These are phyloP conservation scores for western clawed frog (Xenopus tropicalis) DNA, from an alignment of 2,113 vertebrate genomes.

Conservation along the genomic window DNA sequence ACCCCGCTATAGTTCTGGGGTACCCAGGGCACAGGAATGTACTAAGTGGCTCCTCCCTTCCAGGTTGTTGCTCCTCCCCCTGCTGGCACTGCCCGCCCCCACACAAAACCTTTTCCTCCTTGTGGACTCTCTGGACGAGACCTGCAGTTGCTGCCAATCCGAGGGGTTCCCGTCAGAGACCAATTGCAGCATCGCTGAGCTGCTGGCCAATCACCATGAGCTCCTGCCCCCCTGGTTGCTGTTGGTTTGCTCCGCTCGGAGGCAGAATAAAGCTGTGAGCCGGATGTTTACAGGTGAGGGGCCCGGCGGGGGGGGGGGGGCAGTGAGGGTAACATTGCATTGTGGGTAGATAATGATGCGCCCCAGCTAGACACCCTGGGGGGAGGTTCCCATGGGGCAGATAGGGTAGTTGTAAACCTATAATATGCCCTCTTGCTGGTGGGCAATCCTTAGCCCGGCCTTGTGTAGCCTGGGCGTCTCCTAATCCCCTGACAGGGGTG, in stretches of 20 bases:
- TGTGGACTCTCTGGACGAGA: slow-evolving; percentile 69
- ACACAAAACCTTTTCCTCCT: slow-evolving; percentile 65
- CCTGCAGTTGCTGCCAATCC: slow-evolving; percentile 26
- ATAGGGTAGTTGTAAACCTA: no score
- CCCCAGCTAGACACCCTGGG: no score
- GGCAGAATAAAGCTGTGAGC: slow-evolving; percentile 66
- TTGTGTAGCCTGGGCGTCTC: no score
- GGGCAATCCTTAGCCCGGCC: not conserved
- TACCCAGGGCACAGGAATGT: no score
- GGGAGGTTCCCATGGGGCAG: no score
- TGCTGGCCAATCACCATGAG: slow-evolving; percentile 64
- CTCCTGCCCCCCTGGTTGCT: slow-evolving; percentile 73
- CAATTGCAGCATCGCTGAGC: slow-evolving; percentile 62
- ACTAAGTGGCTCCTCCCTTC: not conserved
- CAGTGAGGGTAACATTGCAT: no score
- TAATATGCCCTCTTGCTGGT: no score
- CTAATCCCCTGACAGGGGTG: no score
- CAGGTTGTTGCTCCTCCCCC: slow-evolving; percentile 66
- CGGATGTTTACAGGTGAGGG: slow-evolving; percentile 72
- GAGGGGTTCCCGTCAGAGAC: slow-evolving; percentile 27
- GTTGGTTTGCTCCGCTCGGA: slow-evolving; percentile 69
- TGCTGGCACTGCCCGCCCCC: slow-evolving; percentile 66
- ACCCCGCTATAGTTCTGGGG: no score
- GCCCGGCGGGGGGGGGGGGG: no score
- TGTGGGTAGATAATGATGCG: no score